Conservation (phyloP, 2,113 vertebrate species). For the Cyanoliseus patagonus region DNA sequence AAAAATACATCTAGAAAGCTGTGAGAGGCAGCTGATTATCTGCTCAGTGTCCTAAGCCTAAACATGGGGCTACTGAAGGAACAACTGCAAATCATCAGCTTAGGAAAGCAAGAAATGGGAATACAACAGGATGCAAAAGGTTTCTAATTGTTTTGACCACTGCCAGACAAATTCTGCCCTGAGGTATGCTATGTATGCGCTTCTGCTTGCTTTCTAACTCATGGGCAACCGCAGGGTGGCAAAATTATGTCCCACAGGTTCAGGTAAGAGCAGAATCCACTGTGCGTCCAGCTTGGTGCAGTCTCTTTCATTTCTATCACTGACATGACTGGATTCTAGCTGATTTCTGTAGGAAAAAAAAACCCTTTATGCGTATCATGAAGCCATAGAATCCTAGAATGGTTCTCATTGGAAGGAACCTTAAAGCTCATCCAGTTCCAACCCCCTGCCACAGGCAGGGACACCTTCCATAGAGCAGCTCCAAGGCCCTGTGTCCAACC, state of each 20-base stretch:
- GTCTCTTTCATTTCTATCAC: neutral
- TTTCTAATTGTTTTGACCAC: neutral
- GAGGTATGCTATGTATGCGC: neutral
- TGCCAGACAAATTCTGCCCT: neutral
- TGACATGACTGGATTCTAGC: neutral
- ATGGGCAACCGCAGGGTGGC: neutral
- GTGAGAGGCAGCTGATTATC: neutral
- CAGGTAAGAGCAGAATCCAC: neutral
- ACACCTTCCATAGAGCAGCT: neutral
- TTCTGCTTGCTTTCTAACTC: neutral
- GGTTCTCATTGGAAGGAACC: neutral
- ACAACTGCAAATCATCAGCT: neutral
- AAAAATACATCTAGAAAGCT: neutral
- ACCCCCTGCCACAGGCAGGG: neutral
- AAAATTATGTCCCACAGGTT: neutral
- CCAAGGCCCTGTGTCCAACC: no score
- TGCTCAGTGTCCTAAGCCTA: neutral
- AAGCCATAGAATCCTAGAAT: neutral
- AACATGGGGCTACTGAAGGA: neutral
- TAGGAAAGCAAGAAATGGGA: neutral
- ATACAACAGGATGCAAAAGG: neutral
- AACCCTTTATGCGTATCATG: rapidly evolving
- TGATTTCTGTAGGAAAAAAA: neutral
- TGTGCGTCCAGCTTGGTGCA: no score
- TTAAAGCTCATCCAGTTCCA: neutral